Conservation (phyloP, 92 coral and sea anemone genomes). For the Montipora capitata region DNA sequence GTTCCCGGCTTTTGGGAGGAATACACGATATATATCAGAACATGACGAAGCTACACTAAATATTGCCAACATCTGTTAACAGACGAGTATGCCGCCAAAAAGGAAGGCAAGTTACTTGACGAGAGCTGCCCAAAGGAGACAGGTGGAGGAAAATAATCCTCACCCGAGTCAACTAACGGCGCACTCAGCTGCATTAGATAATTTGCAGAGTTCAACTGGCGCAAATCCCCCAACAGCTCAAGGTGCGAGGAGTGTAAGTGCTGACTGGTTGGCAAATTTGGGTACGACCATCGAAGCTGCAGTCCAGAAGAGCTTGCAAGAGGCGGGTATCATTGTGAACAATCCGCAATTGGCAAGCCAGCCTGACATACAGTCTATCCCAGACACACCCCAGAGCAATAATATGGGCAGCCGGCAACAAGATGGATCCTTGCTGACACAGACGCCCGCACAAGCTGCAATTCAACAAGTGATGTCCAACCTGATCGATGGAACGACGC, state of each 20-base stretch:
- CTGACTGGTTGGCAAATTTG: conserved; percentile 5
- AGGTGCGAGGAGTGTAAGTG: not conserved
- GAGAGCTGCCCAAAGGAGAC: conserved; percentile 12
- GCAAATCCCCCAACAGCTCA: conserved; percentile 1
- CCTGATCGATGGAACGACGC: not conserved
- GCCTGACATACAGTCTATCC: conserved; percentile 10
- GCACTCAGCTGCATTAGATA: not conserved
- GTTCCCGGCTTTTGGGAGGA: not conserved
- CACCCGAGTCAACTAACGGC: conserved; percentile 3
- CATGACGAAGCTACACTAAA: not conserved
- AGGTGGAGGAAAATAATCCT: conserved; percentile 7
- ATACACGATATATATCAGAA: not conserved
- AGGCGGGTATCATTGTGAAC: not conserved
- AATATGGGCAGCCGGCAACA: not conserved
- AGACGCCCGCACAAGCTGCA: not conserved
- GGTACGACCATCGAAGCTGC: conserved; percentile 6
- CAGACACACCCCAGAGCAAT: conserved; percentile 1
- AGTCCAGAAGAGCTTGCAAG: conserved; percentile 4
- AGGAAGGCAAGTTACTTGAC: not conserved
- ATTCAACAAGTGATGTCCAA: conserved; percentile 8
- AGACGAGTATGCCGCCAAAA: conserved; percentile 18
- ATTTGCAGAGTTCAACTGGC: not conserved
- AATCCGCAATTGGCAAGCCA: not conserved
- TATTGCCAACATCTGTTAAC: not conserved
- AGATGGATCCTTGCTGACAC: not conserved